Evolutionary conservation across 1,140 invertebrate species (phyloP).

Genomic region (Pteromalus puparum): DNA sequence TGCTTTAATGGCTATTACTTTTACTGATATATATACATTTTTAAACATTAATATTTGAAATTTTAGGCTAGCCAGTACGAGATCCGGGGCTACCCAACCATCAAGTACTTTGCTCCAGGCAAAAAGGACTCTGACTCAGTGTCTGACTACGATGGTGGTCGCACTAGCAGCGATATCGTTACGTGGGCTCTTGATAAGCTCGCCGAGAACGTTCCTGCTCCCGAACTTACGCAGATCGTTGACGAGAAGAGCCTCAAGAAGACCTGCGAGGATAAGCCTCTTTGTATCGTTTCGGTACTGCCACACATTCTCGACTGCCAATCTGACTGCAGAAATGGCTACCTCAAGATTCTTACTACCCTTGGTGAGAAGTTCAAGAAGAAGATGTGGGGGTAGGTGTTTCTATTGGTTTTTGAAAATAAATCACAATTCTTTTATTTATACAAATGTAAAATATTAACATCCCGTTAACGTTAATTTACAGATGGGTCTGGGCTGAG

Average conservation of each 20-base stretch:
- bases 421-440: constrained; percentile 2
- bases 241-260: constrained; percentile 81
- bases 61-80: constrained; percentile 81
- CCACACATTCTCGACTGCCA: constrained; percentile 99
- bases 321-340: constrained; percentile 93
- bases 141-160: constrained; percentile 92
- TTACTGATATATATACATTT: neutral
- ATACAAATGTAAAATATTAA: constrained; percentile 15
- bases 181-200: constrained; percentile 91
- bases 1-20: neutral
- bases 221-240: constrained; percentile 85
- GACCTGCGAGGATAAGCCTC: constrained; percentile 88
- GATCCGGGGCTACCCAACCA: constrained; percentile 97
- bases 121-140: constrained; percentile 83
- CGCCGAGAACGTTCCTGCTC: constrained; percentile 90
- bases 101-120: constrained; percentile 94
- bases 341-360: constrained; percentile 84
- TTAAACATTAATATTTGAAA: constrained; percentile 21
- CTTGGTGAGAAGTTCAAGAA: constrained; percentile 96
- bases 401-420: neutral
- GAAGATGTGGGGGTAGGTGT: constrained; percentile 94
- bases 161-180: constrained; percentile 94
- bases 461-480: constrained; percentile 50
- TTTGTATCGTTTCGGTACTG: constrained; percentile 95
- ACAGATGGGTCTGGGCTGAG: constrained; percentile 96